phyloP scores from a whole-genome alignment of 2,888 invertebrate species.

The Aelia acuminata region DNA sequence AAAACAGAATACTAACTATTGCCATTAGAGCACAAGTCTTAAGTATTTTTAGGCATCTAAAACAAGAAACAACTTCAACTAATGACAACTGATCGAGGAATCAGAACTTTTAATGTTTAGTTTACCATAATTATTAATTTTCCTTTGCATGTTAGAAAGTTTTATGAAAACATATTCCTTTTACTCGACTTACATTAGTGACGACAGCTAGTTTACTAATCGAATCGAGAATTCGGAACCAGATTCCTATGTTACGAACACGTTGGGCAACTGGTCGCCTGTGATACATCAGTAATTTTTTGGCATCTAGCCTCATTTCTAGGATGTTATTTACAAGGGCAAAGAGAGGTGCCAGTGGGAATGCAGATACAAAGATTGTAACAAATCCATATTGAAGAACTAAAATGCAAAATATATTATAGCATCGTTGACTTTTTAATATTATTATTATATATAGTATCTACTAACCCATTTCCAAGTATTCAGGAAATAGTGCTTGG shows the following conservation, averaged over 20 bases:
- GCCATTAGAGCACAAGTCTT: too few relatives aligned
- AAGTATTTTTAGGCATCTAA: too few relatives aligned
- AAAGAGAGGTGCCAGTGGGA: slow-evolving; percentile 96
- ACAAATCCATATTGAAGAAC: slow-evolving; percentile 98
- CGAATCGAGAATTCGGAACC: slow-evolving; percentile 94
- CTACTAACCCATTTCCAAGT: slow-evolving; percentile 93
- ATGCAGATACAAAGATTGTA: slow-evolving; percentile 97
- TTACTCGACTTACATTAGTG: slow-evolving; percentile 84
- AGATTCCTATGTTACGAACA: slow-evolving; percentile 93
- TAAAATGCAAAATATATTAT: slow-evolving; percentile 68
- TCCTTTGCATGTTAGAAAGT: slow-evolving; percentile 9
- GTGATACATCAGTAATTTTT: slow-evolving; percentile 87
- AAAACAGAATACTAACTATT: too few relatives aligned
- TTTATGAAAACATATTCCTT: neutral
- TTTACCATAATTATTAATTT: neutral
- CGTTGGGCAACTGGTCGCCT: slow-evolving; percentile 91
- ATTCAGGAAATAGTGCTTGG: slow-evolving; percentile 93
- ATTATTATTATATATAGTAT: neutral
- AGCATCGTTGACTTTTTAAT: neutral
- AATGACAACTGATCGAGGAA: neutral
- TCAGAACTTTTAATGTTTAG: neutral
- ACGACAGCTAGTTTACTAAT: slow-evolving; percentile 94
- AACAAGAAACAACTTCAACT: too few relatives aligned
- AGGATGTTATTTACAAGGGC: slow-evolving; percentile 95
- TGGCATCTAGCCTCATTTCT: slow-evolving; percentile 95